A percentile compares a stretch with the other conserved stretches of the same genome.
phyloP scores from a whole-genome alignment of 2,888 invertebrate species.

The Mesorhabditis spiculigera region DNA sequence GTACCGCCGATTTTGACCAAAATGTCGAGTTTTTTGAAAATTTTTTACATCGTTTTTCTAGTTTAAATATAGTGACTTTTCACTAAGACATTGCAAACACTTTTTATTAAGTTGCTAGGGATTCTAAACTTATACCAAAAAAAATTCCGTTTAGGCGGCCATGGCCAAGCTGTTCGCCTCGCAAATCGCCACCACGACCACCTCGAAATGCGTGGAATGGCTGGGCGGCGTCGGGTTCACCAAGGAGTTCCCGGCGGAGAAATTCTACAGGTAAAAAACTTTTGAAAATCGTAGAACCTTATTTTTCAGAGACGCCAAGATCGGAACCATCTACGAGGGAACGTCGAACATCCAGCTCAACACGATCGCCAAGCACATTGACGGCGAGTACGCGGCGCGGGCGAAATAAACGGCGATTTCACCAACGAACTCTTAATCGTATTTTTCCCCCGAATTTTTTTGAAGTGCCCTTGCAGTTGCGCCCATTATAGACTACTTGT shows the following conservation, averaged over 20 bases:
- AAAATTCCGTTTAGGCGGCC: slow-evolving; percentile 67
- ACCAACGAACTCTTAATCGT: too few relatives aligned
- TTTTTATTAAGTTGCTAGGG: too few relatives aligned
- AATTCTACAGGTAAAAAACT: slow-evolving; percentile 74
- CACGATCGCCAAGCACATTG: slow-evolving; percentile 85
- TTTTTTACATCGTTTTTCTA: too few relatives aligned
- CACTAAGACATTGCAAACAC: too few relatives aligned
- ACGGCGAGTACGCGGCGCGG: slow-evolving; percentile 45
- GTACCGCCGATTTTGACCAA: too few relatives aligned
- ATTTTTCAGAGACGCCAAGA: slow-evolving; percentile 66
- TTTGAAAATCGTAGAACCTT: not conserved
- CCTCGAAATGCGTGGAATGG: slow-evolving; percentile 80
- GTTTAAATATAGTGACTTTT: too few relatives aligned
- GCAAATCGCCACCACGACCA: slow-evolving; percentile 15
- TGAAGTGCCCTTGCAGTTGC: too few relatives aligned
- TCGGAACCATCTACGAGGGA: slow-evolving; percentile 91
- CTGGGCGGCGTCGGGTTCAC: slow-evolving; percentile 97
- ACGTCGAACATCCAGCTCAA: slow-evolving; percentile 93
- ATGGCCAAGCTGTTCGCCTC: slow-evolving; percentile 88
- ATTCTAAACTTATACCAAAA: too few relatives aligned
- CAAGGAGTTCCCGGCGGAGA: slow-evolving; percentile 89
- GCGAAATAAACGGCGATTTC: not conserved
- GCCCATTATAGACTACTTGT: too few relatives aligned
- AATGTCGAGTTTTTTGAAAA: too few relatives aligned
- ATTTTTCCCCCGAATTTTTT: too few relatives aligned